These are phyloP conservation scores for Sebastes miniatus DNA, from an alignment of 2,797 vertebrate genomes.

Conservation along the genomic window DNA sequence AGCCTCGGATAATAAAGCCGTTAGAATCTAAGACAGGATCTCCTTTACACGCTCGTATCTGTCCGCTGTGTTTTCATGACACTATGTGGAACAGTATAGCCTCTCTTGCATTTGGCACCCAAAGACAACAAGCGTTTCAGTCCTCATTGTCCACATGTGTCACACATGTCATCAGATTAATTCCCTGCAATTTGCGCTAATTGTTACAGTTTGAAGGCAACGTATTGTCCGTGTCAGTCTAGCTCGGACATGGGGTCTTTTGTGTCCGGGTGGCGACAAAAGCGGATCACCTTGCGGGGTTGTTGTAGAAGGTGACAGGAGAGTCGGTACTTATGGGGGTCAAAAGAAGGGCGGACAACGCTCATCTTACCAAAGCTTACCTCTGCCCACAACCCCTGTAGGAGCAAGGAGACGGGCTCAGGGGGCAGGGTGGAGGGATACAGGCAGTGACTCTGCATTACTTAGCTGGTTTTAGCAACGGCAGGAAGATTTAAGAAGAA, in stretches of 20 bases:
- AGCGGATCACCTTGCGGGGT: conserved; percentile 43
- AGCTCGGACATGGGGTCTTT: conserved; percentile 29
- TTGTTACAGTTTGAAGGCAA: conserved; percentile 31
- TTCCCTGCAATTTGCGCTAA: conserved; percentile 47
- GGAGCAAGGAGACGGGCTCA: conserved; percentile 14
- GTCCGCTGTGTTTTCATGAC: conserved; percentile 6
- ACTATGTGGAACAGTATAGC: conserved; percentile 15
- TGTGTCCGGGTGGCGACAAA: conserved; percentile 48
- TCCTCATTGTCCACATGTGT: conserved; percentile 36
- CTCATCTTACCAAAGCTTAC: conserved; percentile 60
- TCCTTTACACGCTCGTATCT: neutral
- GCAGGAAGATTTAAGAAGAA: neutral
- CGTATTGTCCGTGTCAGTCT: conserved; percentile 23
- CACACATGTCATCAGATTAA: conserved; percentile 34
- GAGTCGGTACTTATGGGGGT: conserved; percentile 31
- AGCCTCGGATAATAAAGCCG: conserved; percentile 15
- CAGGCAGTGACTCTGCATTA: neutral
- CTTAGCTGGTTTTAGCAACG: neutral
- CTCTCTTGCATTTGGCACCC: conserved; percentile 28
- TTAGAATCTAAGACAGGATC: conserved; percentile 12
- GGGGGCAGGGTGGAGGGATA: neutral
- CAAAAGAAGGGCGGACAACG: conserved; percentile 37
- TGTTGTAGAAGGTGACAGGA: conserved; percentile 46
- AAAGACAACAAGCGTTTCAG: conserved; percentile 21
- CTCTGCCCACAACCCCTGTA: conserved; percentile 3